Evolutionary conservation across 2,888 invertebrate species (phyloP), one percentile per base, ranked within the genome.

Genomic region (Spodoptera exigua): DNA sequence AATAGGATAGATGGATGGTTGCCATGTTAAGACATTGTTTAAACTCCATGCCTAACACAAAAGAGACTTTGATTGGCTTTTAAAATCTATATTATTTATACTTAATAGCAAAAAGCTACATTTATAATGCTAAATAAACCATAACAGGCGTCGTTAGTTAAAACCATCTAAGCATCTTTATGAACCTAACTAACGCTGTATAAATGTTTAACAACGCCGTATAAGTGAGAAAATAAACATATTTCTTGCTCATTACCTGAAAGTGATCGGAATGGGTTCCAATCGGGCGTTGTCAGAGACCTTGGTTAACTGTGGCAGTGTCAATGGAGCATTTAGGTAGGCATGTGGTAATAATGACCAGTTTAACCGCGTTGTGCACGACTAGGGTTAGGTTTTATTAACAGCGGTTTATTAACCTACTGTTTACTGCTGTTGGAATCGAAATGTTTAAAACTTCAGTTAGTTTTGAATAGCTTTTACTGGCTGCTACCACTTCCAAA

Each of bases 241-340:
- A 78, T 78, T 77, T 73, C 69, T 80, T 74, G 76, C 71, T 83
- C 78, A 83, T 86, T 85, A 84, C 77, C 83, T 72, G 79, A 86
- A 88, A 86, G 85, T 81, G 84, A 83, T 80, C 79, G 80, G 74
- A 55, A 59, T 71, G 36, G 67, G 75, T 72, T 62, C 49, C 58
- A 64, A 69, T 61, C 69, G 68, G 81, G 85, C 71, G 70, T 77
- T 79, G 85, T 78, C 82, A 71, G 66, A 76, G 85, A 82, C 89
- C 89, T 89, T 89, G 88, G 72, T 48, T 71, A 71, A 47, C 74
- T 70, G 76, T 79, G 80, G 76, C 81, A 80, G 81, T 83, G 84
- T 85, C 84, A 86, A 82, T 81, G 78, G 67, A 66, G 68, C 74
- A 70, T 80, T 80, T 78, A 80, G 79, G 73, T 74, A 72, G 76